Percentiles rank a stretch among this genome's conserved stretches.
These are phyloP conservation scores for Drosophila punjabiensis DNA, from an alignment of 1,140 invertebrate genomes.

Conservation along the genomic window DNA sequence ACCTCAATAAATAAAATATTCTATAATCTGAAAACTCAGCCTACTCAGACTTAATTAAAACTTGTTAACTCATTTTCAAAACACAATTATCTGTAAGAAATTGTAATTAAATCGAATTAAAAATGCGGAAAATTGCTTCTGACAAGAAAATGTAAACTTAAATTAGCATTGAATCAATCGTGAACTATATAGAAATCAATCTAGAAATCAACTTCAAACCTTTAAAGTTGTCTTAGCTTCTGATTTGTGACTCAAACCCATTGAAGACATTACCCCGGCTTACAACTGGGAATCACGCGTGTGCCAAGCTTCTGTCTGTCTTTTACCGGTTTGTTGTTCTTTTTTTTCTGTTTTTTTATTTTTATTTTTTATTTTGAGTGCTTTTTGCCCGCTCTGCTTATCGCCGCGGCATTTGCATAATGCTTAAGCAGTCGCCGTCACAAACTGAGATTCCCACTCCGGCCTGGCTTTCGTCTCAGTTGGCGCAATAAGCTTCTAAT, in stretches of 20 bases:
- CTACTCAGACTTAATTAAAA: neutral
- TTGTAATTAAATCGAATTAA: constrained; percentile 1
- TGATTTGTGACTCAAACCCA: constrained; percentile 2
- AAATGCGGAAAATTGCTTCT: neutral
- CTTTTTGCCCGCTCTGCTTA: constrained; percentile 37
- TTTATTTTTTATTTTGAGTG: constrained; percentile 24
- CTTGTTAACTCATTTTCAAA: constrained; percentile 1
- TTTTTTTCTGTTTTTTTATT: neutral
- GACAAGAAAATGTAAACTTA: constrained; percentile 4
- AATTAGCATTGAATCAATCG: neutral
- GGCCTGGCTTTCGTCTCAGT: constrained; percentile 34
- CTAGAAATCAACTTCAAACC: neutral
- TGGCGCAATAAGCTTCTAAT: constrained; percentile 66
- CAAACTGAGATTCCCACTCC: constrained; percentile 40
- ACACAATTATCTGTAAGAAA: constrained; percentile 4
- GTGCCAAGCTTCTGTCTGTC: constrained; percentile 45
- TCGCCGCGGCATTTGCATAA: constrained; percentile 60
- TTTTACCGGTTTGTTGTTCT: constrained; percentile 44
- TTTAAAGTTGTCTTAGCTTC: neutral
- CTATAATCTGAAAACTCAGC: neutral
- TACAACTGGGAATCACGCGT: constrained; percentile 56
- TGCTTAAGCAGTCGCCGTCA: constrained; percentile 21
- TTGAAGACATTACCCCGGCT: constrained; percentile 26
- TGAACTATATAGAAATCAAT: neutral
- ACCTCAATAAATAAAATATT: neutral